Percentiles rank a stretch among this genome's conserved stretches.
These are phyloP conservation scores for Plagiodera versicolora DNA, from an alignment of 2,888 invertebrate genomes.

Conservation along the genomic window DNA sequence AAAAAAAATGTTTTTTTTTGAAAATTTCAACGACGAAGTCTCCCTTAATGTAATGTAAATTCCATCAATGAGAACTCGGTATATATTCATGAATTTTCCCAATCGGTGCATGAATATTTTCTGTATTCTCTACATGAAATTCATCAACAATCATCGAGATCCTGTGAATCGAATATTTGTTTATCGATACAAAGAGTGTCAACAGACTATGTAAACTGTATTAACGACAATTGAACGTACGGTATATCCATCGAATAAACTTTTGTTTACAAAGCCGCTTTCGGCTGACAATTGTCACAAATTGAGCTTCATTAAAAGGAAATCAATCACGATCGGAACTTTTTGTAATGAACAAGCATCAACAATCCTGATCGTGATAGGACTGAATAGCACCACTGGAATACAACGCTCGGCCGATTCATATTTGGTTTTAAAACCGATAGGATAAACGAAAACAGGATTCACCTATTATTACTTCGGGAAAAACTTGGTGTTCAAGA, in stretches of 20 bases:
- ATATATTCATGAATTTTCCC: too few relatives aligned
- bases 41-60: too few relatives aligned
- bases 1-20: too few relatives aligned
- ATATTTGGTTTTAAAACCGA: not conserved
- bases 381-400: not conserved
- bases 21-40: too few relatives aligned
- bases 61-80: too few relatives aligned
- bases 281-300: conserved; percentile 18
- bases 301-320: conserved; percentile 22
- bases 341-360: not conserved
- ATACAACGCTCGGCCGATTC: not conserved
- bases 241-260: not conserved
- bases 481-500: too few relatives aligned
- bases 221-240: not conserved
- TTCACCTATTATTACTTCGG: too few relatives aligned
- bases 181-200: not conserved
- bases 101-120: too few relatives aligned
- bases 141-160: too few relatives aligned
- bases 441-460: not conserved
- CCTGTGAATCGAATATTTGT: too few relatives aligned
- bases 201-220: not conserved
- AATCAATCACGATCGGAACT: conserved; percentile 21
- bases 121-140: too few relatives aligned
- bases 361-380: not conserved
- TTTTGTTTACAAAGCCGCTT: not conserved